Base-by-base conservation (phyloP, 2,888 invertebrate genomes). In the Macrophya alboannulata region DNA sequence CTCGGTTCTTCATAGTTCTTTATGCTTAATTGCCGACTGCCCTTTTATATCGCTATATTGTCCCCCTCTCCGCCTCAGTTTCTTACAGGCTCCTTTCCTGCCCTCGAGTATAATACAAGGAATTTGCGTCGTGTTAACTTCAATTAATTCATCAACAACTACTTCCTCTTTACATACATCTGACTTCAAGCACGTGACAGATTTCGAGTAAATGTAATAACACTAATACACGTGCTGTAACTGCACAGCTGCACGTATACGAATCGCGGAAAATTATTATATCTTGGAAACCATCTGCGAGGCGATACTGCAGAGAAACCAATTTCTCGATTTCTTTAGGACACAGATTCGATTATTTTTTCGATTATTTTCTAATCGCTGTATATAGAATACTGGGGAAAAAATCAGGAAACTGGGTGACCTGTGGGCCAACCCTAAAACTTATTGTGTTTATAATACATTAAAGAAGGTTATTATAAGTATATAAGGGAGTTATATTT, bases 141-240 rank as follows among this genome's bases (percentile, higher is more conserved):
- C 88, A 89, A 90, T 91, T 89, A 90, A 89, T 88, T 87, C 65
- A 90, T 90, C 83, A 89, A 45, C 21, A 84, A 88, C 86, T 87
- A 88, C 86, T 87, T 81, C 85, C 85, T 31, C 59, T 72, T 2
- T n/a, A 45, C 21, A 74, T n/a, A 45, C 21, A 74, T 45, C 37
- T 62, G 62, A 68, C 45, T 74, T 15, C 43, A n/a, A n/a, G 45
- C 4, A 74, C 43, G 74, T 51, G 48, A 55, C 51, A 48, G 77
- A 51, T 77, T 77, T 74, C 21, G 21, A 74, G 21, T 10, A 74
- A 45, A 74, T 45, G 72, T 45, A 40, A 25, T 21, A 25, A 21
- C 4, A 62, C 25, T 62, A 10, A 25, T 62, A 1, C 62, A 62
- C 9, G 62, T 25, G 25, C 8, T 25, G 0, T n/a, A 8, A 8